Conservation (phyloP, 1,140 invertebrate species). For the Mizuhopecten yessoensis region DNA sequence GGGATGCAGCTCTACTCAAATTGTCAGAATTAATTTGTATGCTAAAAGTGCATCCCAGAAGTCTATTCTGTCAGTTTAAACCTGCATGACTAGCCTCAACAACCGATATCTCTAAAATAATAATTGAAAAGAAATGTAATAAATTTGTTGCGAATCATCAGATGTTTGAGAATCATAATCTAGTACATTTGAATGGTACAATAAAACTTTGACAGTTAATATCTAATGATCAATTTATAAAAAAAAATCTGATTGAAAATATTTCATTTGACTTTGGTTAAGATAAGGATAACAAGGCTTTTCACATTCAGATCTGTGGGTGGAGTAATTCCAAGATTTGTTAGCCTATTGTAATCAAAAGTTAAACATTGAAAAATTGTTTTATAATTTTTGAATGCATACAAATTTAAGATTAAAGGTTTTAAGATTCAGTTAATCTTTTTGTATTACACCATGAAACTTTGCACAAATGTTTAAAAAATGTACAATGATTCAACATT, state of each 20-base stretch:
- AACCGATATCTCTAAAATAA: background rate
- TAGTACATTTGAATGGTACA: too few relatives aligned
- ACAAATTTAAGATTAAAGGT: background rate
- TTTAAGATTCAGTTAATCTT: background rate
- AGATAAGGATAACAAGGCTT: background rate
- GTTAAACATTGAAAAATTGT: background rate
- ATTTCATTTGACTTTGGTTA: background rate
- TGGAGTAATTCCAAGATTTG: background rate
- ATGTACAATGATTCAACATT: background rate
- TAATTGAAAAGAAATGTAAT: background rate
- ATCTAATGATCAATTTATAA: too few relatives aligned
- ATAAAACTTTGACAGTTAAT: too few relatives aligned
- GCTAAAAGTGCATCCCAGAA: background rate
- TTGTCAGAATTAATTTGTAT: slow-evolving; percentile 26
- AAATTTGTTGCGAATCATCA: background rate
- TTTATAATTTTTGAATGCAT: background rate
- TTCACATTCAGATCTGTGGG: background rate
- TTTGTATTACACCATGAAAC: background rate
- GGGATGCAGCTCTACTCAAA: background rate
- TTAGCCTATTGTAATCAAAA: background rate
- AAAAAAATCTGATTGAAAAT: background rate
- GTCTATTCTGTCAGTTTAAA: background rate
- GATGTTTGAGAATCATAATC: background rate
- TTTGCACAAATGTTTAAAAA: background rate
- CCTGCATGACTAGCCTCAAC: background rate